Base-by-base conservation (phyloP, 2,113 vertebrate species). In the Eolophus roseicapilla region DNA sequence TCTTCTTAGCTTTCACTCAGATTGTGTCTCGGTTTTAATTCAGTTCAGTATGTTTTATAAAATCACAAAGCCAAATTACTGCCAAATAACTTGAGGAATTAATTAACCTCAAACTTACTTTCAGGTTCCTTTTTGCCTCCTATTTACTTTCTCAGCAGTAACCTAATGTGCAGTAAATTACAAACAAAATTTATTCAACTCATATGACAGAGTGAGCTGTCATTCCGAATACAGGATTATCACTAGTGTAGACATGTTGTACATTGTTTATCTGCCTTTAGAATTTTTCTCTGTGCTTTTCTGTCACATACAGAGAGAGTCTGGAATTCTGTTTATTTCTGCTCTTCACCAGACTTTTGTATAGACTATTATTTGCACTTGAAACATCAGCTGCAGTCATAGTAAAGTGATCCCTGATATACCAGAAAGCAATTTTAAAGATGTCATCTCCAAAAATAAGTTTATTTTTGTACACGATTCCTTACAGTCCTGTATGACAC, bases 401-500 rank as follows among this genome's bases (percentile, higher is more conserved):
- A 95, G 86, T 73, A 94, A 86, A 92, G 68, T 52, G 80, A 96
- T 94, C 88, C 68, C 69, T 90, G 65, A 76, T 83, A 93, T 95
- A 69, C 82, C 77, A 90, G 86, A 93, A 89, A 90, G 79, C 37
- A 49, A 88, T 88, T 86, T 50, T 71, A 65, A 93, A 90, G 88
- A 93, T 84, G 82, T 88, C 90, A 74, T 92, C 52, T 92, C 90
- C 73, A 86, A 95, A 94, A 96, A 94, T 68, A 93, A 90, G 50
- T 68, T 41, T 90, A 47, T 71, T 90, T 94, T 95, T 64, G 31
- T 73, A 79, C 35, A 43, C 43, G 86, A 86, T 46, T 90, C 55
- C 80, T 86, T 75, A 82, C 62, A 90, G 60, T 92, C 50, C 28
- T 88, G 53, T 47, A n/a, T 80, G 92, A 92, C 80, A 92, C 62